Evolutionary conservation across 2,113 vertebrate species (phyloP), one percentile per base, ranked within the genome.

Genomic region (Rhodinocichla rosea): DNA sequence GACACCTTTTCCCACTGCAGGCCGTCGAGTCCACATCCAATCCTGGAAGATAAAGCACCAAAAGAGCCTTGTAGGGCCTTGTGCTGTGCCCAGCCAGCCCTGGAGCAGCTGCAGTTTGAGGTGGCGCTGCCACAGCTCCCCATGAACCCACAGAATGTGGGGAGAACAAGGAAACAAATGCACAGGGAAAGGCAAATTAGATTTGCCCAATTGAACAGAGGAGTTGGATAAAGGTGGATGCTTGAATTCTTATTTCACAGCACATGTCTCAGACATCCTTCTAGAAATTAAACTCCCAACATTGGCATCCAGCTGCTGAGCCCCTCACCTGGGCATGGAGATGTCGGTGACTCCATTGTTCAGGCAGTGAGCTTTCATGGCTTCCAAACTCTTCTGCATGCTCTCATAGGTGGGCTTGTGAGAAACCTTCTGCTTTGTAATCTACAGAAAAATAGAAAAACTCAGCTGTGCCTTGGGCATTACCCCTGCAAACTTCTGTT

Each of bases 21-120:
- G 37, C 97, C 75, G 33, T 99, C 99, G 45, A 99, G 98, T 68
- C 99, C 99, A 97, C 99, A 99, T 30, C 99, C 99, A 86, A 99
- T 99, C 81, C 99, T 99, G 97, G 57, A 96, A 97, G 78, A 89
- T 4, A 96, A 87, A 88, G 82, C 86, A 87, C 9, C 60, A 26
- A 2, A 49, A 15, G 27, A 40, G 56, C 50, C 13, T 57, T 69
- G 33, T 56, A 30, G 39, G 11, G 47, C 18, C 35, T 35, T 17
- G 13, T 3, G 13, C n/a, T 22, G 22, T 6, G 30, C 77, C 44
- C 32, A 52, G 2, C 4, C 8, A 81, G n/a, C 49, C 56, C 47
- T 33, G 21, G 14, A n/a, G 42, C 40, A 80, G 82, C 75, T 81
- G 49, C 57, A 39, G 1, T 18, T 65, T 60, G 39, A 56, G 4